These are phyloP conservation scores for Rhynchomys soricoides DNA, from an alignment of 2,113 vertebrate genomes.

Conservation along the genomic window DNA sequence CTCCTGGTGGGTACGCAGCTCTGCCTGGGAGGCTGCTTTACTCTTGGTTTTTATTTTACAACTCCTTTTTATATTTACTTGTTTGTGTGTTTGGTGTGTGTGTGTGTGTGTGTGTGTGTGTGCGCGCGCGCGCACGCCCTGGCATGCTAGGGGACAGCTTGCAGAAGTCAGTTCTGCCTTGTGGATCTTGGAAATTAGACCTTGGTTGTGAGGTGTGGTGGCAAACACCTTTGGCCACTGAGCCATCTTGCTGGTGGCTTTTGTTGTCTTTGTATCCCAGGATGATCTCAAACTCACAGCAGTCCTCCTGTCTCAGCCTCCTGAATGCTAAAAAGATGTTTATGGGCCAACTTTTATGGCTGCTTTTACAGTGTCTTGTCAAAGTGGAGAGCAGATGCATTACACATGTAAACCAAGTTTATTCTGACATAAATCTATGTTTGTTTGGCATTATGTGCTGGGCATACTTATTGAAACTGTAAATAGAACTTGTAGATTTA, in stretches of 20 bases:
- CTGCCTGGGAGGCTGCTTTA: slow-evolving; percentile 2
- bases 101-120: not conserved
- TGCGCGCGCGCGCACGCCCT: too few relatives aligned
- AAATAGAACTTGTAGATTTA: not conserved
- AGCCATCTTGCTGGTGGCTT: not conserved
- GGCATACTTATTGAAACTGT: not conserved
- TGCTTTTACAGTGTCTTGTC: not conserved
- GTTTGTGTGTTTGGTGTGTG: not conserved
- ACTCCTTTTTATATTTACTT: not conserved
- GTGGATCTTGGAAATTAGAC: not conserved
- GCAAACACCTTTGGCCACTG: not conserved
- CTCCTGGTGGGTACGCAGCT: not conserved
- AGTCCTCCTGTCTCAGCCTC: not conserved
- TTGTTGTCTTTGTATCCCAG: not conserved
- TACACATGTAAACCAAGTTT: not conserved
- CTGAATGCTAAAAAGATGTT: not conserved
- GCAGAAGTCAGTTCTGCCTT: not conserved
- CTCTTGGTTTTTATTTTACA: not conserved
- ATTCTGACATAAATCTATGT: not conserved
- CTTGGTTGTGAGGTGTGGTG: not conserved
- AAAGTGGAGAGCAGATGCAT: not conserved
- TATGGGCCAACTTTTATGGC: not conserved
- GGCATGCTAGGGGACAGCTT: too few relatives aligned
- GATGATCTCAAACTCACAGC: not conserved
- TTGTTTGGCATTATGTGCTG: not conserved